Evolutionary conservation across 2,113 vertebrate genomes (phyloP).

Genomic region (Dendrocopos noguchii): DNA sequence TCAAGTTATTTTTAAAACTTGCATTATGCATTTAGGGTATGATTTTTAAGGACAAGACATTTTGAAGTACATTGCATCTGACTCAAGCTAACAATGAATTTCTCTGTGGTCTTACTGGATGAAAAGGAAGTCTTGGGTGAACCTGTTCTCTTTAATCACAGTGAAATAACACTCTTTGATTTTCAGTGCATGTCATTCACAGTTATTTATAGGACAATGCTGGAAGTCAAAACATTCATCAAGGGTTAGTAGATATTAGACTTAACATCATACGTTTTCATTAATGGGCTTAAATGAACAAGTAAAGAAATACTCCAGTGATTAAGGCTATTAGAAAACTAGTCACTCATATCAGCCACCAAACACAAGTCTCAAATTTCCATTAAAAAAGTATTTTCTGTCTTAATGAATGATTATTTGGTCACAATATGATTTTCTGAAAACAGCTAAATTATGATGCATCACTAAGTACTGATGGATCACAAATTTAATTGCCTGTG

Average conservation of each 20-base stretch:
- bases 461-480: slow-evolving; percentile 47
- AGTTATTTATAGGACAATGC: slow-evolving; percentile 73
- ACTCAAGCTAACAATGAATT: slow-evolving; percentile 57
- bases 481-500: slow-evolving; percentile 44
- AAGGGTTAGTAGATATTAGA: slow-evolving; percentile 68
- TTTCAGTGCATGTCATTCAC: slow-evolving; percentile 62
- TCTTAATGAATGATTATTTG: slow-evolving; percentile 41
- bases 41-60: slow-evolving; percentile 44
- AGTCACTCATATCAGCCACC: slow-evolving; percentile 50
- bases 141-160: slow-evolving; percentile 64
- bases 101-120: slow-evolving; percentile 55
- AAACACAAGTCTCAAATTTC: slow-evolving; percentile 21
- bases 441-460: slow-evolving; percentile 50
- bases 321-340: slow-evolving; percentile 62
- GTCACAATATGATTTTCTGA: slow-evolving; percentile 53
- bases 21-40: slow-evolving; percentile 50
- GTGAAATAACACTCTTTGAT: slow-evolving; percentile 66
- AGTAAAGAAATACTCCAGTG: slow-evolving; percentile 53
- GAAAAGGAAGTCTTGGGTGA: slow-evolving; percentile 49
- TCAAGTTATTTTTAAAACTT: slow-evolving; percentile 31
- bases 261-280: slow-evolving; percentile 57
- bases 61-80: slow-evolving; percentile 50
- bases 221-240: slow-evolving; percentile 73
- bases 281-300: slow-evolving; percentile 56
- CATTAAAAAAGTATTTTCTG: slow-evolving; percentile 48